Base-by-base conservation (phyloP, 2,888 invertebrate species). In the Mythimna impura region DNA sequence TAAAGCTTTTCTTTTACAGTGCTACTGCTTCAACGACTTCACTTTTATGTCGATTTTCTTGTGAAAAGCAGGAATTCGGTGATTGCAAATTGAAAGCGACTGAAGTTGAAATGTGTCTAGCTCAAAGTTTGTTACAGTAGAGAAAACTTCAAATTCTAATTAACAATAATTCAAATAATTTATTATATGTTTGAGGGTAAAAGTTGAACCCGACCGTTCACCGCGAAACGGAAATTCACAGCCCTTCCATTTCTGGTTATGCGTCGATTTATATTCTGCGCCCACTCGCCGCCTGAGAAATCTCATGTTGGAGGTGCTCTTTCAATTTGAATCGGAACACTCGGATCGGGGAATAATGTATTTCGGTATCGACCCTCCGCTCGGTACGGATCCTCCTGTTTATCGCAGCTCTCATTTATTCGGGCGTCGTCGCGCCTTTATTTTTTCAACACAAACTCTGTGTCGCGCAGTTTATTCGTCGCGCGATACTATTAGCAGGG, bases 281-380 rank as follows among this genome's bases (percentile, higher is more conserved):
- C 95, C 95, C 95, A 95, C 95, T 95, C 95, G 94, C 95, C 94
- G 95, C 92, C 96, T 94, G 94, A 96, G 95, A 95, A 96, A 96
- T 96, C 96, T 96, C 95, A 94, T 95, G 96, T 96, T 94, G 94
- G 94, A 95, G 95, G 95, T 95, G 96, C 96, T 96, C 96, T 96
- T 96, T 96, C 96, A 96, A 96, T 96, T 96, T 96, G 96, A 96
- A 96, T 95, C 96, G 96, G 95, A 96, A 96, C 96, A 95, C 95
- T 96, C 94, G 94, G 95, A 95, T 95, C 96, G 95, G 95, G 94
- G 95, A 95, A 95, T 96, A 96, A 96, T 95, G 96, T 96, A 96
- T 96, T 95, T 95, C 94, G 96, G 93, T 96, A 96, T 95, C 95
- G 96, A 95, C 95, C 96, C 95, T 94, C 94, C 92, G 93, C 89